Base-by-base conservation (phyloP, 2,797 vertebrate genomes). In the Hoplostethus atlanticus region DNA sequence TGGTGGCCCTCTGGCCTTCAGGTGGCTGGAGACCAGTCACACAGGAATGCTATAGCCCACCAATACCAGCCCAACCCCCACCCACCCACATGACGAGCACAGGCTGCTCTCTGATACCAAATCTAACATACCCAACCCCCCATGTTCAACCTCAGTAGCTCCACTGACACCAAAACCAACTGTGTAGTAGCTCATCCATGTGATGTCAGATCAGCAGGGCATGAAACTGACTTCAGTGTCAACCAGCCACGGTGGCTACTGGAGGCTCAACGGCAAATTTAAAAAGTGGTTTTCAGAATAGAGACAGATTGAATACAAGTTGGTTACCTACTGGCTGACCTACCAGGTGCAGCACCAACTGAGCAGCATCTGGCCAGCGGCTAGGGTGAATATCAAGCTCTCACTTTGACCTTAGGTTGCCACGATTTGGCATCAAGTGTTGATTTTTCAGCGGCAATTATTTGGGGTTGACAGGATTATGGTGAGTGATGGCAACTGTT, bases 1-100 rank as follows among this genome's bases (percentile, higher is more conserved):
- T 34, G 44, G 15, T 6, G 30, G 30, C 54, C 31, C 16, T 30
- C 10, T 28, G n/a, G 52, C 38, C 25, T 38, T 68, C 58, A 59
- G 36, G 36, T 57, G 21, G 42, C n/a, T n/a, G 51, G 56, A 50
- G 59, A 71, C 61, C 47, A 78, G 68, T 80, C 75, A 64, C 77
- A 70, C 65, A 56, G 80, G 80, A 79, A 76, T 76, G 63, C 61
- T 64, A 69, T 48, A 73, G 21, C 63, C 48, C 31, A 55, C 52
- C 53, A 54, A 47, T 42, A 76, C 63, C 36, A 12, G 36, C 76
- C 59, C 67, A 63, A 11, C 71, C 63, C 62, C 74, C 69, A 53
- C 59, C 53, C 42, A 3, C 28, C 25, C 21, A 64, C 57, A 34
- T 53, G 56, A 47, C 52, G 15, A 13, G 50, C 16, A 31, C 0